These are phyloP conservation scores for Neolamprologus falcicula DNA, from an alignment of 2,113 vertebrate species.

Conservation along the genomic window DNA sequence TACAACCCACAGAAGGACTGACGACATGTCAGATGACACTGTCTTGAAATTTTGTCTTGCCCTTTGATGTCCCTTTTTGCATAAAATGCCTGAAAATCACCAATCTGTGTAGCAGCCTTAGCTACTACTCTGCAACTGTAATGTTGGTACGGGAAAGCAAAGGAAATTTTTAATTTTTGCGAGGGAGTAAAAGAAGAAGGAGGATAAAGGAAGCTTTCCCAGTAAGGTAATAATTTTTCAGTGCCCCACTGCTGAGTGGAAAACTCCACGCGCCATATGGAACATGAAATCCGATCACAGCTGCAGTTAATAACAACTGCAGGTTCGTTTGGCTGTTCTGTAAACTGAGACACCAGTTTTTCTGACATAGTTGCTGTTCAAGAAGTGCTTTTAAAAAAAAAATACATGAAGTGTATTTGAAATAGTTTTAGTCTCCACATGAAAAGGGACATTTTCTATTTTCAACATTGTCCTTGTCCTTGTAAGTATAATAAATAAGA, in stretches of 20 bases:
- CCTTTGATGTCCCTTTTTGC: not conserved
- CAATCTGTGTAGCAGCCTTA: not conserved
- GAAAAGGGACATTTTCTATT: not conserved
- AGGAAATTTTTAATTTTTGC: not conserved
- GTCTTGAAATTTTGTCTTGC: not conserved
- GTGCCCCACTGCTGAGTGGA: not conserved
- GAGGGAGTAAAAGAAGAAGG: not conserved
- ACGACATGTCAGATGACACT: not conserved
- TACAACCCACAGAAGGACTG: not conserved
- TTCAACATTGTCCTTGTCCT: not conserved
- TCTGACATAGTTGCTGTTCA: not conserved
- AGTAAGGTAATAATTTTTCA: not conserved
- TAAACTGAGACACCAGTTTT: not conserved
- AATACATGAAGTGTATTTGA: not conserved
- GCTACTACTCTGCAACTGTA: not conserved
- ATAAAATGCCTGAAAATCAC: not conserved
- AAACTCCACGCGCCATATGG: not conserved
- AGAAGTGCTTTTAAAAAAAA: not conserved
- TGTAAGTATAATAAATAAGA: not conserved
- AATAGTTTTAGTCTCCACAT: not conserved
- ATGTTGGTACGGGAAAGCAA: not conserved
- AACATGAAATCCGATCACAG: not conserved
- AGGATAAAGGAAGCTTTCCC: not conserved
- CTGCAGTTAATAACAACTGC: not conserved
- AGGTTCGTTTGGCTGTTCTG: not conserved